Conservation (phyloP, 2,888 invertebrate species). For the Smittia aterrima region DNA sequence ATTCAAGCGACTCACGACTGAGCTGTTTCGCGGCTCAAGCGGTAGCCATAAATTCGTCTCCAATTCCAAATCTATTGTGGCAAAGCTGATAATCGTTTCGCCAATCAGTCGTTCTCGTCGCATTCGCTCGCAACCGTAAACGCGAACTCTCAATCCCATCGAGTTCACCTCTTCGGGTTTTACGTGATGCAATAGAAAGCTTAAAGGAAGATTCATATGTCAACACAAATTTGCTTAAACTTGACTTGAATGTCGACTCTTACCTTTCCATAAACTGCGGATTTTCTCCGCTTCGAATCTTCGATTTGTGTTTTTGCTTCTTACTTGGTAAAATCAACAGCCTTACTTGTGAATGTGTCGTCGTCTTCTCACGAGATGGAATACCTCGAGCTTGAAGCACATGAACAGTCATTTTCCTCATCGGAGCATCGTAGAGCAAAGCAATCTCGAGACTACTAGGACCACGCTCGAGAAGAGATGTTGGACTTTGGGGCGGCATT, state of each 20-base stretch:
- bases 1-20: constrained; percentile 54
- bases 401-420: constrained; percentile 89
- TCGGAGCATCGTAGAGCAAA: constrained; percentile 84
- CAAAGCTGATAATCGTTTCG: constrained; percentile 86
- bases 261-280: constrained; percentile 82
- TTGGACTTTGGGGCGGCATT: constrained; percentile 51
- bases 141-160: constrained; percentile 83
- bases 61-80: constrained; percentile 82
- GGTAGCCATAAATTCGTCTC: constrained; percentile 90
- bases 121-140: constrained; percentile 92
- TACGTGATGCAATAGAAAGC: constrained; percentile 85
- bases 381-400: constrained; percentile 83
- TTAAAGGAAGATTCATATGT: constrained; percentile 47
- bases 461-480: constrained; percentile 47
- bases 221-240: background rate
- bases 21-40: constrained; percentile 68
- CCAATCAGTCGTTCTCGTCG: constrained; percentile 87
- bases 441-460: constrained; percentile 85
- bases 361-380: constrained; percentile 66
- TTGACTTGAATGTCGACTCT: background rate
- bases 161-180: constrained; percentile 94
- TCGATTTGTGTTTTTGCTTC: constrained; percentile 92
- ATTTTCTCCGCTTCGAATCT: constrained; percentile 85
- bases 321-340: constrained; percentile 85
- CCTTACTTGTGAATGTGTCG: constrained; percentile 70